A percentile compares a stretch with the other conserved stretches of the same genome.
phyloP scores from a whole-genome alignment of 2,113 vertebrate genomes.

The Vulpes vulpes region DNA sequence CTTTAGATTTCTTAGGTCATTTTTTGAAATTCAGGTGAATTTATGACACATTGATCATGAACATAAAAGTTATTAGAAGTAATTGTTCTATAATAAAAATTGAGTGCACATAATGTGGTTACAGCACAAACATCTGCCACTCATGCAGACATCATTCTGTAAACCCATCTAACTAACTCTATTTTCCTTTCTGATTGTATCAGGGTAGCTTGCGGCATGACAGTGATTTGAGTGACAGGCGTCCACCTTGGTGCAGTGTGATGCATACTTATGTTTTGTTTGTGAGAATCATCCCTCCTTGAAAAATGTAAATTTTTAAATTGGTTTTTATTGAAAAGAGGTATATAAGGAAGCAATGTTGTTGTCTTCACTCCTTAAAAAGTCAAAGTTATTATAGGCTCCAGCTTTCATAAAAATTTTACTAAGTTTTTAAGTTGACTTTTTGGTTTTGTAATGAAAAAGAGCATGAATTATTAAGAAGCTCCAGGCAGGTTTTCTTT shows the following conservation, averaged over 20 bases:
- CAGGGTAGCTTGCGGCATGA: slow-evolving; percentile 77
- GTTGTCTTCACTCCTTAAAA: slow-evolving; percentile 71
- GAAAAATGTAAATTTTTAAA: slow-evolving; percentile 86
- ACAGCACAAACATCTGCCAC: slow-evolving; percentile 86
- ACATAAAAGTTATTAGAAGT: slow-evolving; percentile 84
- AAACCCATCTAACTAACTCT: slow-evolving; percentile 82
- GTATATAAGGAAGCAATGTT: slow-evolving; percentile 53
- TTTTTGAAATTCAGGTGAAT: slow-evolving; percentile 72
- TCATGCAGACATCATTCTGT: slow-evolving; percentile 82
- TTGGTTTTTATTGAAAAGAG: slow-evolving; percentile 83
- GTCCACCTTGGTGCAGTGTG: not conserved
- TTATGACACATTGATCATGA: slow-evolving; percentile 83
- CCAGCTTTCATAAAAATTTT: slow-evolving; percentile 87
- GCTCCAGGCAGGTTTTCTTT: slow-evolving; percentile 24
- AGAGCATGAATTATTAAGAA: slow-evolving; percentile 86
- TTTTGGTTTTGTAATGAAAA: slow-evolving; percentile 87
- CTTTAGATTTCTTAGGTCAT: slow-evolving; percentile 34
- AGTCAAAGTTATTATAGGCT: slow-evolving; percentile 79
- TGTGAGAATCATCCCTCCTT: slow-evolving; percentile 70
- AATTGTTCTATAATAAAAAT: slow-evolving; percentile 87
- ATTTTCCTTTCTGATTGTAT: slow-evolving; percentile 84
- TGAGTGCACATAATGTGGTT: slow-evolving; percentile 80
- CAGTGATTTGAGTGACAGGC: slow-evolving; percentile 86
- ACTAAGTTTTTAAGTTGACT: slow-evolving; percentile 85
- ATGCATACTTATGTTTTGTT: slow-evolving; percentile 84